Evolutionary conservation across 64 coral and sea anemone species (phyloP).

Genomic region (Acropora yongei): DNA sequence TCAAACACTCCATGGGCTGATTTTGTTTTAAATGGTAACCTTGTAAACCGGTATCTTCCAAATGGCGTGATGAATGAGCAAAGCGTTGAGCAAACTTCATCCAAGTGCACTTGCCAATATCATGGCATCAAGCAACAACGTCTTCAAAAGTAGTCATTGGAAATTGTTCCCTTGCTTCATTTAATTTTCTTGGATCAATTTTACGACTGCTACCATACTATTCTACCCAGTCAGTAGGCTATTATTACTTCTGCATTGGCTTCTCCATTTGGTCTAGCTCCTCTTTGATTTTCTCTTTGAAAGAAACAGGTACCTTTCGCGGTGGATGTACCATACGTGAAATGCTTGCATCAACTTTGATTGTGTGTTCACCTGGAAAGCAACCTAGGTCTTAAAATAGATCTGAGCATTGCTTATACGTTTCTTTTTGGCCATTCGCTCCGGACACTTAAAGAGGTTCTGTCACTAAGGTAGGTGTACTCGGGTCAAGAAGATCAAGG

Average conservation of each 20-base stretch:
- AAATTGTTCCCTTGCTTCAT: conserved; percentile 31
- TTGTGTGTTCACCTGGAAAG: too few relatives aligned
- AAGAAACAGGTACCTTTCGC: too few relatives aligned
- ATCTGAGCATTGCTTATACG: conserved; percentile 12
- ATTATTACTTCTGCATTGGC: not conserved
- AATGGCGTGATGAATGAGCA: too few relatives aligned
- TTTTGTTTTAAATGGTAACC: conserved; percentile 57
- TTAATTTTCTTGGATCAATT: conserved; percentile 1
- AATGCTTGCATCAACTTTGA: too few relatives aligned
- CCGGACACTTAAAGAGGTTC: not conserved
- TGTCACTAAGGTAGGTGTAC: not conserved
- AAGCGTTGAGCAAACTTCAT: not conserved
- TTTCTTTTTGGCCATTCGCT: not conserved
- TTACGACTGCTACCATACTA: conserved; percentile 49
- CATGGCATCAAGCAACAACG: conserved; percentile 5
- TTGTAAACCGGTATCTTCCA: conserved; percentile 51
- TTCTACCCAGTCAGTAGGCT: conserved; percentile 44
- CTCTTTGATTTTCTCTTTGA: too few relatives aligned
- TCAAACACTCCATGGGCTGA: conserved; percentile 67
- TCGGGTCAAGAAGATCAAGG: not conserved
- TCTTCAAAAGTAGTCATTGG: conserved; percentile 46
- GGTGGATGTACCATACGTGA: too few relatives aligned
- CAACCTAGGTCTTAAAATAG: not conserved
- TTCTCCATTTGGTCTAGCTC: conserved; percentile 39
- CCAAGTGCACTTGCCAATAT: conserved; percentile 49